phyloP scores from a whole-genome alignment of 2,888 invertebrate species.

The Pristionchus arcanus region DNA sequence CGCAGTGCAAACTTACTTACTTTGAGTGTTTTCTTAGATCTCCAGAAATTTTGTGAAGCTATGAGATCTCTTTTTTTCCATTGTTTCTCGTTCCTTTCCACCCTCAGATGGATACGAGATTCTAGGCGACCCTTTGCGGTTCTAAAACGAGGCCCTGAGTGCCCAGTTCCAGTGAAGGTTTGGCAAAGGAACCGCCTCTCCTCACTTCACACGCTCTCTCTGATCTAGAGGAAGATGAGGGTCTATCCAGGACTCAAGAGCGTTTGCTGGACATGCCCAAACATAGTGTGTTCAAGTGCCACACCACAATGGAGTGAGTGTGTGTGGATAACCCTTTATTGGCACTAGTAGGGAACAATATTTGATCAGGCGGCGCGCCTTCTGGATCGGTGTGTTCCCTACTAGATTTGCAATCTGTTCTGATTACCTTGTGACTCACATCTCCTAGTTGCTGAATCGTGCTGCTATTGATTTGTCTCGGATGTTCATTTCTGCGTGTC shows the following conservation, averaged over 20 bases:
- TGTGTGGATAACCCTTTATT: conserved; percentile 40
- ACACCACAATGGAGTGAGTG: background rate
- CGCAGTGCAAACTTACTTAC: background rate
- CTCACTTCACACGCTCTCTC: background rate
- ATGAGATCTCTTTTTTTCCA: background rate
- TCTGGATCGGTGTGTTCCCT: background rate
- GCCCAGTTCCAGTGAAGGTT: background rate
- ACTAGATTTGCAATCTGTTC: too few relatives aligned
- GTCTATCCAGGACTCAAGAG: conserved; percentile 1
- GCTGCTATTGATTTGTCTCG: too few relatives aligned
- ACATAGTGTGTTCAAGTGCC: conserved; percentile 13
- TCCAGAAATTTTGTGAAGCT: too few relatives aligned
- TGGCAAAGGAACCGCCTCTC: background rate
- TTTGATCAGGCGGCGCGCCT: conserved; percentile 25
- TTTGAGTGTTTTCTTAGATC: too few relatives aligned
- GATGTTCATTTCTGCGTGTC: too few relatives aligned
- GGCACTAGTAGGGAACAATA: conserved; percentile 5
- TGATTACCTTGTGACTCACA: too few relatives aligned
- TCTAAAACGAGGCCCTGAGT: background rate
- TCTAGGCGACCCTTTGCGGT: background rate
- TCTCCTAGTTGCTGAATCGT: too few relatives aligned
- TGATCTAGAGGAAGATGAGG: background rate
- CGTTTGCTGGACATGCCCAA: background rate
- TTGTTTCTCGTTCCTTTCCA: background rate
- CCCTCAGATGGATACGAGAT: too few relatives aligned